Evolutionary conservation across 2,888 invertebrate genomes (phyloP).

Genomic region (Escarpia spicata): DNA sequence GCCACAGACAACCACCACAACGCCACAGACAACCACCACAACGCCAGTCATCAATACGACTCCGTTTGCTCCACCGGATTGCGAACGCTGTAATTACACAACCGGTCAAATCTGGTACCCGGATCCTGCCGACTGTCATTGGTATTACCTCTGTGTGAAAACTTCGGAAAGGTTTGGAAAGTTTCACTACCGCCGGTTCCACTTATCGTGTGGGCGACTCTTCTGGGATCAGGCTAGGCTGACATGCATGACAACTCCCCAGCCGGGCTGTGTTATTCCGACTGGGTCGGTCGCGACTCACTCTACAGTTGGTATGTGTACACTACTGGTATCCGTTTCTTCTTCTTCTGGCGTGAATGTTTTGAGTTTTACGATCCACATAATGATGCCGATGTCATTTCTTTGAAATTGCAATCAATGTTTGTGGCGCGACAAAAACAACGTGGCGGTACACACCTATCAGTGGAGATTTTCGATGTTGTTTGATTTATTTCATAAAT

Average conservation of each 20-base stretch:
- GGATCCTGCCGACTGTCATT: background rate
- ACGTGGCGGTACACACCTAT: too few relatives aligned
- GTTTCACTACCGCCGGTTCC: background rate
- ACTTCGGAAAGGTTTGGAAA: background rate
- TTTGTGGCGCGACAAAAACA: too few relatives aligned
- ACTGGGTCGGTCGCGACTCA: background rate
- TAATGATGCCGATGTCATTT: too few relatives aligned
- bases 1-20: background rate
- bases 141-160: background rate
- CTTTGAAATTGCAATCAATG: too few relatives aligned
- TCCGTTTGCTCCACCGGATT: background rate
- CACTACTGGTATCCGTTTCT: too few relatives aligned
- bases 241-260: background rate
- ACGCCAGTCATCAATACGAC: background rate
- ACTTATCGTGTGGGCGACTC: background rate
- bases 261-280: background rate
- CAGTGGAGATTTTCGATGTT: too few relatives aligned
- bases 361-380: too few relatives aligned
- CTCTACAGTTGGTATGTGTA: background rate
- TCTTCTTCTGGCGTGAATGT: too few relatives aligned
- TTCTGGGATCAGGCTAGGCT: background rate
- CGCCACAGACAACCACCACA: background rate
- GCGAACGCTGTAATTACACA: background rate
- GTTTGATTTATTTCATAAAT: too few relatives aligned
- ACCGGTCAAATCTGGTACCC: background rate